Evolutionary conservation across 2,113 vertebrate genomes (phyloP).

Genomic region (Sebastes fasciatus): DNA sequence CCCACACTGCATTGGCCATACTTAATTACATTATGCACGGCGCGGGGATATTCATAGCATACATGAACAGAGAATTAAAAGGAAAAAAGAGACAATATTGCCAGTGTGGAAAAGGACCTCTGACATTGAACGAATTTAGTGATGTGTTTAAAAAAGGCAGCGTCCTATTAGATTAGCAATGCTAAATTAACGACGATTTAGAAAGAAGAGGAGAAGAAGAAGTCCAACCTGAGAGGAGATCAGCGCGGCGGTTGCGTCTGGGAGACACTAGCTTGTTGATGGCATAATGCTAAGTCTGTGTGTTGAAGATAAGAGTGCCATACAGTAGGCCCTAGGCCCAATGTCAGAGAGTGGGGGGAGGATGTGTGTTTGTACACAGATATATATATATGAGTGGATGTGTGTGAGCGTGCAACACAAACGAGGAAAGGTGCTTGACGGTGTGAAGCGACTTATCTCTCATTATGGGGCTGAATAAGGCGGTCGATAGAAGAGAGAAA

Average conservation of each 20-base stretch:
- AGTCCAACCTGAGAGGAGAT: constrained; percentile 76
- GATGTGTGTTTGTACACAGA: constrained; percentile 66
- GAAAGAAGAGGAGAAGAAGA: constrained; percentile 42
- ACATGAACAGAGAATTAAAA: constrained; percentile 73
- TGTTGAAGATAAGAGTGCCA: constrained; percentile 78
- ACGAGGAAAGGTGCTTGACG: constrained; percentile 70
- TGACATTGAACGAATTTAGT: constrained; percentile 77
- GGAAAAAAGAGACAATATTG: constrained; percentile 72
- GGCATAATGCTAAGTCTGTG: constrained; percentile 78
- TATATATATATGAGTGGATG: constrained; percentile 42
- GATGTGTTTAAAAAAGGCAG: constrained; percentile 78
- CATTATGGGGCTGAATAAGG: constrained; percentile 68
- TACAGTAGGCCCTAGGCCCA: constrained; percentile 74
- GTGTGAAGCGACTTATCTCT: constrained; percentile 73
- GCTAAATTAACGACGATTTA: constrained; percentile 79
- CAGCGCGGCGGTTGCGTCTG: constrained; percentile 45
- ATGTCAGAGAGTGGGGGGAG: constrained; percentile 44
- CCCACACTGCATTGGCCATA: constrained; percentile 85
- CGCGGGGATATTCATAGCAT: constrained; percentile 72
- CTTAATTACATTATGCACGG: constrained; percentile 86
- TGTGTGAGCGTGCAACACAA: constrained; percentile 62
- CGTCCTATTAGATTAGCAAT: constrained; percentile 84
- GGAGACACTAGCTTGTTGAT: constrained; percentile 72
- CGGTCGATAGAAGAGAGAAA: constrained; percentile 57
- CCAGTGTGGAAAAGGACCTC: constrained; percentile 79